These are phyloP conservation scores for Monochamus saltuarius DNA, from an alignment of 1,140 invertebrate species.

Conservation along the genomic window DNA sequence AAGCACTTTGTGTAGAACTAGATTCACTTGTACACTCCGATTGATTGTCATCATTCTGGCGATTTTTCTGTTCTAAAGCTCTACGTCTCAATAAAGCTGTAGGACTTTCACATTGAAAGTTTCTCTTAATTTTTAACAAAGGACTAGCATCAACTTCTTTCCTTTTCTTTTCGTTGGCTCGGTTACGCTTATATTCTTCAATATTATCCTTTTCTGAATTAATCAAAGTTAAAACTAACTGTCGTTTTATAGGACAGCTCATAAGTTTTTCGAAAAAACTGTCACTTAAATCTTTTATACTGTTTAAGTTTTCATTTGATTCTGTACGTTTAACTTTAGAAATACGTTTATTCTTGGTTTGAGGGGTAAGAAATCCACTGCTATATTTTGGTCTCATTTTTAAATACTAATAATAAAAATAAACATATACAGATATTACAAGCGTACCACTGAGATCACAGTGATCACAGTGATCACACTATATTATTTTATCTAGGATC, in stretches of 20 bases:
- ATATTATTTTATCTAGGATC: no score
- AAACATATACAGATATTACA: no score
- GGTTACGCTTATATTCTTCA: slow-evolving; percentile 13
- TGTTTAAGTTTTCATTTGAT: background rate
- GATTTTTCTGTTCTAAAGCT: slow-evolving; percentile 24
- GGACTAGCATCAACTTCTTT: background rate
- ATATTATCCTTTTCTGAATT: slow-evolving; percentile 12
- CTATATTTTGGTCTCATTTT: slow-evolving; percentile 2
- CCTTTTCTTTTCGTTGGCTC: background rate
- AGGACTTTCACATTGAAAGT: slow-evolving; percentile 29
- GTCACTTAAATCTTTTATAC: slow-evolving; percentile 2
- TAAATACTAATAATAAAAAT: background rate
- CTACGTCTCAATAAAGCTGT: slow-evolving; percentile 25
- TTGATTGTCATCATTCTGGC: background rate
- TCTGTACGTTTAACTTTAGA: background rate
- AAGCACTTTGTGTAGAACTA: background rate
- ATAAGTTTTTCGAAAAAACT: slow-evolving; percentile 8
- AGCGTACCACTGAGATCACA: no score
- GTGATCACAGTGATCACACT: no score
- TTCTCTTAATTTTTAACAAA: slow-evolving; percentile 13
- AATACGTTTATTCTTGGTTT: background rate
- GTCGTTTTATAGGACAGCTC: slow-evolving; percentile 15
- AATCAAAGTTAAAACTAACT: slow-evolving; percentile 9
- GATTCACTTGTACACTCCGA: background rate
- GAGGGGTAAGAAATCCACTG: background rate